Conservation (phyloP, 2,888 invertebrate genomes). For the Eutolmus rufibarbis region DNA sequence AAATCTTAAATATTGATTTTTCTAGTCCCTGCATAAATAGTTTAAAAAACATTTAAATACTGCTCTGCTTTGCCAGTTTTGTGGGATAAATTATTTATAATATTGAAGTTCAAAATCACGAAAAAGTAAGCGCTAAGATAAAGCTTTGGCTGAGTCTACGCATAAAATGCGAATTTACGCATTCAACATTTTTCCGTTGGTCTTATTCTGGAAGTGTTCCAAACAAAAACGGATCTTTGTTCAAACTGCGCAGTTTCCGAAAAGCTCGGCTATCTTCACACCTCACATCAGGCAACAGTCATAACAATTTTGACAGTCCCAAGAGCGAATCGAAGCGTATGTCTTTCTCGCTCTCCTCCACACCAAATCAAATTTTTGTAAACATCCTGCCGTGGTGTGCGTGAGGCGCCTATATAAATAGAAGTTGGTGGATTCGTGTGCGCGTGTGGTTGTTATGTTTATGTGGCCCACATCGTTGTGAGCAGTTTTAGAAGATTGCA, state of each 20-base stretch:
- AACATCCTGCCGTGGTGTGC: not conserved
- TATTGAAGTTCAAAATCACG: not conserved
- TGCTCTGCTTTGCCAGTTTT: too few species aligned
- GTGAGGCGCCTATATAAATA: not conserved
- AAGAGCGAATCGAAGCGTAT: not conserved
- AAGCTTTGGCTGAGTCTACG: not conserved
- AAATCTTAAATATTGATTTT: too few species aligned
- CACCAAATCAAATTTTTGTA: conserved; percentile 40
- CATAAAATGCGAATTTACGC: not conserved
- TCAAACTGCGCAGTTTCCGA: not conserved
- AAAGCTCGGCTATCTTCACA: not conserved
- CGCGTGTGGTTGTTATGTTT: conserved; percentile 12
- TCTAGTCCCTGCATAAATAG: too few species aligned
- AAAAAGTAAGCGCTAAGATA: not conserved
- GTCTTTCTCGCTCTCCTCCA: not conserved
- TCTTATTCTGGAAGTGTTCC: not conserved
- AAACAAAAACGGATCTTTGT: not conserved
- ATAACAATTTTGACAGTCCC: not conserved
- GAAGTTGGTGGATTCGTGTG: not conserved
- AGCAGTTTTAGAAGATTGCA: conserved; percentile 51
- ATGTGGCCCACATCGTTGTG: conserved; percentile 19
- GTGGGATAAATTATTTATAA: too few species aligned
- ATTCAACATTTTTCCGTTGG: not conserved
- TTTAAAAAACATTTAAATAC: too few species aligned
- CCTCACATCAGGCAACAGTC: not conserved